phyloP scores from a whole-genome alignment of 2,888 invertebrate genomes.

The Campopleginae sp. region DNA sequence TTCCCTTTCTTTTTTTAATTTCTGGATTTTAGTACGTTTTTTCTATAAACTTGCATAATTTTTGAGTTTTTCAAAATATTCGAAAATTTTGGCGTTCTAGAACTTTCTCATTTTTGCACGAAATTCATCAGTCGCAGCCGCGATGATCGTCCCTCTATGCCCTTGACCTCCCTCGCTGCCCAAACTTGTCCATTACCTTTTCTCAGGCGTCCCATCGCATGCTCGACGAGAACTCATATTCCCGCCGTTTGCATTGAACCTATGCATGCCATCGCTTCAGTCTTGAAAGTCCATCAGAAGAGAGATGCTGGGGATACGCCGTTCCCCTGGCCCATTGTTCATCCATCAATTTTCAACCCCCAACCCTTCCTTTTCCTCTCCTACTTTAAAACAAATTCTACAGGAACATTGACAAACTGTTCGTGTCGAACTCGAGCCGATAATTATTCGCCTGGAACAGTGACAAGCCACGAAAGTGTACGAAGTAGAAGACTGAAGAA shows the following conservation, averaged over 20 bases:
- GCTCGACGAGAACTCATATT: not conserved
- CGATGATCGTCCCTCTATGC: too few species aligned
- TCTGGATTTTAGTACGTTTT: too few species aligned
- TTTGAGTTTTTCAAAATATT: too few species aligned
- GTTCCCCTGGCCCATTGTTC: slow-evolving; percentile 14
- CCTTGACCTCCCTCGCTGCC: too few species aligned
- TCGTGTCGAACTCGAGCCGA: slow-evolving; percentile 41
- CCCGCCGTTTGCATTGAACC: not conserved
- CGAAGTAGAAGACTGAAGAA: not conserved
- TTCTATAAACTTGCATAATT: too few species aligned
- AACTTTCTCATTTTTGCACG: too few species aligned
- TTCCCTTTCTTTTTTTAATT: too few species aligned
- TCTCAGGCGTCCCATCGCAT: not conserved
- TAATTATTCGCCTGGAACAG: slow-evolving; percentile 40
- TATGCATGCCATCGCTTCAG: not conserved
- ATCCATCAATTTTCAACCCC: slow-evolving; percentile 1
- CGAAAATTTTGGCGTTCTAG: too few species aligned
- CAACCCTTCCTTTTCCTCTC: slow-evolving; percentile 21
- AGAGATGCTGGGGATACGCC: slow-evolving; percentile 23
- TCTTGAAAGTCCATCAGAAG: slow-evolving; percentile 28
- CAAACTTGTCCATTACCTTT: too few species aligned
- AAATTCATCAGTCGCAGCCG: too few species aligned
- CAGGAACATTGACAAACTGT: slow-evolving; percentile 48
- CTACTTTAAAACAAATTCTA: slow-evolving; percentile 61
- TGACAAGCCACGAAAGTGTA: slow-evolving; percentile 1